Evolutionary conservation across 1,140 invertebrate genomes (phyloP), one percentile per base, ranked within the genome.

Genomic region (Diuraphis noxia): DNA sequence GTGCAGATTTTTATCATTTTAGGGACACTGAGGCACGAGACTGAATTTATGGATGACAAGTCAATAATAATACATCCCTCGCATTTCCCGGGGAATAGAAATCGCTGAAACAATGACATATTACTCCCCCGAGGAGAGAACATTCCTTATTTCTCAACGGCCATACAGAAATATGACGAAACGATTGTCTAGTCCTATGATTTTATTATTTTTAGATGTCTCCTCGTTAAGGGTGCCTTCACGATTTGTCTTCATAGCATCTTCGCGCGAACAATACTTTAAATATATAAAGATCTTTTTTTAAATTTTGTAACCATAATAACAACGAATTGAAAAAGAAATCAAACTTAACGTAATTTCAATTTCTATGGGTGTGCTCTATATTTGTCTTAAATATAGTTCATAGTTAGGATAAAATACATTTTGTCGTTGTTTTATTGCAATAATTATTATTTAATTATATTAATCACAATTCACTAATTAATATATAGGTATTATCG

Each of bases 11-110:
- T 91, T 91, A 91, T 91, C 89, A 91, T 36, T 91, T 89, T 79
- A 19, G 88, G 88, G 41, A 89, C 40, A 36, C 19, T 34, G 87
- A 38, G 72, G 63, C 77, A 82, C 77, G 89, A 91, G 89, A 82
- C 89, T 46, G 77, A 91, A 91, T 91, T 91, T 91, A 91, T 91
- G 89, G 77, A 91, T 91, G 89, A 91, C 89, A 91, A 91, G 89
- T 91, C 89, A 91, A 91, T 91, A 91, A 91, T 91, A 91, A 91
- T 91, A 91, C 36, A 23, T 49, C 88, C 63, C 72, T 82, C 25
- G 21, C 43, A 90, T 41, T 91, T 49, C 30, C 34, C 25, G 34
- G 77, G 13, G 77, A 81, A 40, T 52, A 91, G 43, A 81, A 91
- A 91, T 91, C 43, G 41, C 43, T 49, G 72, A 91, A 82, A 91